Base-by-base conservation (phyloP, 1,140 invertebrate genomes). In the Drosophila tsacasi region DNA sequence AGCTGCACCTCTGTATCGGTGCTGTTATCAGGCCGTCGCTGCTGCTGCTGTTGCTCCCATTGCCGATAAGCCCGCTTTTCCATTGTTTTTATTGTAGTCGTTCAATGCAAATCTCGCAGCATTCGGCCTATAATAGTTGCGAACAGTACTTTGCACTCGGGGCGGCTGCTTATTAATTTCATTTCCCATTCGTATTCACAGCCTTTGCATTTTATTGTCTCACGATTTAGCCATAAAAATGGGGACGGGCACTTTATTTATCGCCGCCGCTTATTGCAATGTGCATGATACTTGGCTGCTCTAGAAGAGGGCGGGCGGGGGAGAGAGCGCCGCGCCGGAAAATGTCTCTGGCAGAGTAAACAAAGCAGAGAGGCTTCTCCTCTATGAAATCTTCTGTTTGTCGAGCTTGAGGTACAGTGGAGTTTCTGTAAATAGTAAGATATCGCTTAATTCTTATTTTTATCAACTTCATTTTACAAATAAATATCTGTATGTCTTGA, bases 141-240 rank as follows among this genome's bases (percentile, higher is more conserved):
- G 57, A 79, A 39, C 37, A 79, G 76, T 79, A 79, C 76, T 83
- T 83, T 83, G 71, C 72, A 79, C 81, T 80, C 47, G 47, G 19
- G 8, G 15, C 47, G 47, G 47, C 30, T 32, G 32, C 27, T 39
- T 61, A 61, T 73, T 73, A 35, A 61, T 72, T 61, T 73, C 68
- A 42, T 47, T 61, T 61, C 46, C 47, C 67, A 55, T 67, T 57
- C 49, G 63, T 32, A 73, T 50, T 73, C 69, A 73, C 32, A 72
- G 35, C 66, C 21, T 72, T 72, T 58, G 52, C 42, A 72, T 73
- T 73, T 73, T 37, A 73, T 73, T 73, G 67, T 73, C 55, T 73
- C 71, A 73, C 71, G 71, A 73, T 73, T 61, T 61, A 60, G 68
- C 69, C 59, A 73, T 71, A 54, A 71, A 71, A 71, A 71, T 52